Evolutionary conservation across 2,888 invertebrate species (phyloP), one percentile per base, ranked within the genome.

Genomic region (Acanthosepion lycidas): DNA sequence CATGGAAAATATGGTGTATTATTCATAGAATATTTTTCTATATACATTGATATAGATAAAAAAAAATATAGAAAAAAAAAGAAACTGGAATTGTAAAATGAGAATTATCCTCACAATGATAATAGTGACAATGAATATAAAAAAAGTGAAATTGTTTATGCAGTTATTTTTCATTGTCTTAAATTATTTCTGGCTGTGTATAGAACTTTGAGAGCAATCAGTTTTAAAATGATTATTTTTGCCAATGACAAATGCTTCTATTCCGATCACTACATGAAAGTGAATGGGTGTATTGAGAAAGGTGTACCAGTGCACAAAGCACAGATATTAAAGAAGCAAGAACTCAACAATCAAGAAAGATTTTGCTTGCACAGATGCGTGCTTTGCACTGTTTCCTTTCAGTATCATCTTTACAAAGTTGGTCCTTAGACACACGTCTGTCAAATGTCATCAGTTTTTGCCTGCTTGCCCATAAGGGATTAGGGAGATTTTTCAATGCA

Each of bases 401-500:
- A 12, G n/a, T 33, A 78, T 78, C 59, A 78, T 33, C n/a, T n/a
- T 12, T 15, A 9, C 18, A 78, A 33, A 78, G n/a, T 78, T 78
- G n/a, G 78, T 78, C n/a, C 78, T 12, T 15, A 33, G 78, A 78
- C 78, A 78, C 78, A 78, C 15, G 78, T n/a, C 78, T 78, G 78
- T 78, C 78, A 78, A 78, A 78, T 78, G 78, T 78, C 78, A 78
- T 78, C 78, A 78, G 33, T 78, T n/a, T 33, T 78, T 78, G n/a
- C n/a, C 78, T 78, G n/a, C 78, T 78, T 78, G n/a, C 78, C n/a
- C 78, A 78, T 33, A n/a, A n/a, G 78, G 78, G 78, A 78, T 78
- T 78, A 78, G 78, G n/a, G n/a, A 78, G 78, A 78, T 78, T 78
- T 78, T 78, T 78, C 78, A n/a, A 78, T 78, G 78, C n/a, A n/a